Conservation (phyloP, 2,797 vertebrate genomes). For the Potorous gilbertii region DNA sequence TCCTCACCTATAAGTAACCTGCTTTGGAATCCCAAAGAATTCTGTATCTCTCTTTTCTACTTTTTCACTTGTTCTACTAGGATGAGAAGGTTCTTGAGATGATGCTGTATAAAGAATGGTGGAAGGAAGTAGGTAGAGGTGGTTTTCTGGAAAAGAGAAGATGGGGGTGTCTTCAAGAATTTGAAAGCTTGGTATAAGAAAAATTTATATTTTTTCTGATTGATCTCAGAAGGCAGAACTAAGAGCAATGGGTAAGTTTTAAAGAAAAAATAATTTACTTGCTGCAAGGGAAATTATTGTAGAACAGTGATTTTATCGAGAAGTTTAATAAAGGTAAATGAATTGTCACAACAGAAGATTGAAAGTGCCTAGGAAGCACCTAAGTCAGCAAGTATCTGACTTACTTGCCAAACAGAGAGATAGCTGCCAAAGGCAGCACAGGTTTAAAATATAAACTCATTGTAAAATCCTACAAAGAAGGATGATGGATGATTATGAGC, state of each 20-base stretch:
- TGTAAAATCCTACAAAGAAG: slow-evolving; percentile 4
- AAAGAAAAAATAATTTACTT: background rate
- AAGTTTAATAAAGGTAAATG: background rate
- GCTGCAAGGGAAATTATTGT: background rate
- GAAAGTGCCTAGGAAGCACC: background rate
- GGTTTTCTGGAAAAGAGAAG: background rate
- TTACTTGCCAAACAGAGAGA: background rate
- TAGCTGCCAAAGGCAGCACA: background rate
- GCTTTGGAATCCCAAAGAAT: background rate
- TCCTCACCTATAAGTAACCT: background rate
- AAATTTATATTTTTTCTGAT: background rate
- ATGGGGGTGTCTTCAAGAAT: background rate
- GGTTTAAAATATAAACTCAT: background rate
- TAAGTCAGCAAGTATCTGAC: background rate
- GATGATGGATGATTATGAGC: background rate
- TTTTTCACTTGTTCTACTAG: background rate
- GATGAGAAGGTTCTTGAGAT: background rate
- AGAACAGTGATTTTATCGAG: background rate
- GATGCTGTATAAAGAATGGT: background rate
- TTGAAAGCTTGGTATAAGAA: background rate
- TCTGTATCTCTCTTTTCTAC: background rate
- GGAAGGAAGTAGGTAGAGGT: background rate
- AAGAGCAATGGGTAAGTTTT: background rate
- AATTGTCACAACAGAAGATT: background rate
- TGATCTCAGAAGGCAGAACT: background rate